phyloP scores from a whole-genome alignment of 2,888 invertebrate genomes.

The Machimus rusticus region DNA sequence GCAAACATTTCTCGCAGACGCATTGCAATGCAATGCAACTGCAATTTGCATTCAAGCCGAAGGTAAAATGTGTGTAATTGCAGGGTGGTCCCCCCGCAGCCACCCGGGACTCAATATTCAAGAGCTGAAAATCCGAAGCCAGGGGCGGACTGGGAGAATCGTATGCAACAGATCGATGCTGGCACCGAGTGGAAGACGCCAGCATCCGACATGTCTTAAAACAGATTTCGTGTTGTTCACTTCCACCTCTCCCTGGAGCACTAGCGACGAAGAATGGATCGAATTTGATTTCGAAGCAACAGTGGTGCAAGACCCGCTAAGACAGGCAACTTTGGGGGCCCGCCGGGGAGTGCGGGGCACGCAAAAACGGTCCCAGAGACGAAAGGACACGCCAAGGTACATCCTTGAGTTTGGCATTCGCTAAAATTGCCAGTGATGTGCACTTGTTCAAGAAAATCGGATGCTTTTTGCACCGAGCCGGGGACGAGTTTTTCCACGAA shows the following conservation, averaged over 20 bases:
- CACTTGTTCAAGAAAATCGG: constrained; percentile 19
- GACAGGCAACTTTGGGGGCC: neutral
- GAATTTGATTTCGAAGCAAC: constrained; percentile 33
- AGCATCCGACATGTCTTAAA: constrained; percentile 21
- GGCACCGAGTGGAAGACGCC: neutral
- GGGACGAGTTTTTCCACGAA: neutral
- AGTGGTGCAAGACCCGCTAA: constrained; percentile 12
- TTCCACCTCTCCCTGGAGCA: neutral
- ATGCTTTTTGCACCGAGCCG: neutral
- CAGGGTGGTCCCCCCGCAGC: neutral
- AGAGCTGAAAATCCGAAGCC: neutral
- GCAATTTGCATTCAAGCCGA: neutral
- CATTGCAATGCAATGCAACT: neutral
- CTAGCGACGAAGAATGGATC: neutral
- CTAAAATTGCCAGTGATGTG: constrained; percentile 24
- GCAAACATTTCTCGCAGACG: constrained; percentile 1
- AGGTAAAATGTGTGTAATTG: constrained; percentile 19
- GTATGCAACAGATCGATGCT: constrained; percentile 33
- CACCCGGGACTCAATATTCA: neutral
- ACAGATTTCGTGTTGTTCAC: constrained; percentile 25
- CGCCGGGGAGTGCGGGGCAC: neutral
- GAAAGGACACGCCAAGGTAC: neutral
- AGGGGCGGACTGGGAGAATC: neutral
- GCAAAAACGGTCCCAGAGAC: neutral
- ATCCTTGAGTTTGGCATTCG: constrained; percentile 20